A percentile compares a stretch with the other conserved stretches of the same genome.
Evolutionary conservation across 1,140 invertebrate genomes (phyloP).

Genomic region (Drosophila leontia): DNA sequence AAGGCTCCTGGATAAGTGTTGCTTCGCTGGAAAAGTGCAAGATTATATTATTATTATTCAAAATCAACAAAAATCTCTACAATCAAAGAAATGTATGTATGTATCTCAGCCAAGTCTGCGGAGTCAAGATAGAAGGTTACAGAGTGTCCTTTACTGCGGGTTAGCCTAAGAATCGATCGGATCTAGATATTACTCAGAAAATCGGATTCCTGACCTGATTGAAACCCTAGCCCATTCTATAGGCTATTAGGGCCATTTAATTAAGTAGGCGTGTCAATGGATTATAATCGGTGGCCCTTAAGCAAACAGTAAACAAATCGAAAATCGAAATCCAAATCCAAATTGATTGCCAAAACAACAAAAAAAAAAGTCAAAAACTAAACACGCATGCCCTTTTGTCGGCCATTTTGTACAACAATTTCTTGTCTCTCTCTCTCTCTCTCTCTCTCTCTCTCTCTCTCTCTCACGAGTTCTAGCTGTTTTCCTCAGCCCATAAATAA

Average conservation of each 20-base stretch:
- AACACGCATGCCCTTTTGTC: conserved; percentile 50
- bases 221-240: conserved; percentile 21
- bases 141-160: no score
- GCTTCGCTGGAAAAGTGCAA: no score
- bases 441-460: no score
- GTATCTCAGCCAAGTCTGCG: no score
- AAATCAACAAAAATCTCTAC: no score
- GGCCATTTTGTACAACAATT: conserved; percentile 37
- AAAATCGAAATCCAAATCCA: conserved; percentile 69
- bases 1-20: no score
- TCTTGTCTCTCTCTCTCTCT: background rate
- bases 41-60: no score
- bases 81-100: no score
- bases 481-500: conserved; percentile 29
- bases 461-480: background rate
- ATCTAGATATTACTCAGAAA: background rate
- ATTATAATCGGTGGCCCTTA: conserved; percentile 60
- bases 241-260: conserved; percentile 57
- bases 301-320: conserved; percentile 53
- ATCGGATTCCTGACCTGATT: conserved; percentile 43
- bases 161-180: no score
- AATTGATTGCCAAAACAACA: conserved; percentile 70
- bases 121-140: no score
- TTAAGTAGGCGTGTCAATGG: conserved; percentile 72
- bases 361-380: conserved; percentile 5